A percentile compares a stretch with the other conserved stretches of the same genome.
Conservation (phyloP, 2,888 invertebrate species). For the Opisthograptis luteolata region DNA sequence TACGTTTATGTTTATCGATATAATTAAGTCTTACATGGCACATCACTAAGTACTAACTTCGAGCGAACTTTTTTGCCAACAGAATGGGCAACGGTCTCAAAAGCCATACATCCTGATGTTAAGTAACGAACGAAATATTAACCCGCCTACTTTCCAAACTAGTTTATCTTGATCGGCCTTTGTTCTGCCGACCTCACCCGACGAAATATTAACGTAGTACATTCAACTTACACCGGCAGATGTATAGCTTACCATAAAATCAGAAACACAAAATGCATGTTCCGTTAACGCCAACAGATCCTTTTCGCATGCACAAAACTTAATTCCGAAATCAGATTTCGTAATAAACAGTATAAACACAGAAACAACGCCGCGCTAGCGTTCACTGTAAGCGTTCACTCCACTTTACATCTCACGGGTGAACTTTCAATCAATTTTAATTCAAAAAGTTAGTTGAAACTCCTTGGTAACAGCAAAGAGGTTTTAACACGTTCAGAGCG, state of each 20-base stretch:
- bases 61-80: conserved; percentile 51
- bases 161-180: conserved; percentile 60
- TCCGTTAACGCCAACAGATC: conserved; percentile 50
- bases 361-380: conserved; percentile 42
- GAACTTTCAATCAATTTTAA: conserved; percentile 35
- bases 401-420: conserved; percentile 16
- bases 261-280: conserved; percentile 60
- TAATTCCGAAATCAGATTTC: conserved; percentile 37
- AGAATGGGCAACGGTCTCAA: conserved; percentile 50
- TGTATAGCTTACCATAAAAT: conserved; percentile 63
- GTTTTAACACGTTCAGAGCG: conserved; percentile 49
- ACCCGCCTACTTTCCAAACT: conserved; percentile 65
- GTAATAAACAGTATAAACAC: conserved; percentile 53
- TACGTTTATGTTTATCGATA: background rate
- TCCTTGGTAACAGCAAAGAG: conserved; percentile 29
- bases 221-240: conserved; percentile 22
- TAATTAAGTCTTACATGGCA: background rate
- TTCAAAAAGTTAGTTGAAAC: conserved; percentile 39
- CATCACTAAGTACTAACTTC: conserved; percentile 35
- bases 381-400: too few species aligned
- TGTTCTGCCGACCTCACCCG: conserved; percentile 53
- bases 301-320: conserved; percentile 59
- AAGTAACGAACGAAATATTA: conserved; percentile 48
- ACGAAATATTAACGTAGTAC: conserved; percentile 31
- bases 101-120: conserved; percentile 52